Base-by-base conservation (phyloP, 2,888 invertebrate genomes). In the Drepanosiphum platanoidis region DNA sequence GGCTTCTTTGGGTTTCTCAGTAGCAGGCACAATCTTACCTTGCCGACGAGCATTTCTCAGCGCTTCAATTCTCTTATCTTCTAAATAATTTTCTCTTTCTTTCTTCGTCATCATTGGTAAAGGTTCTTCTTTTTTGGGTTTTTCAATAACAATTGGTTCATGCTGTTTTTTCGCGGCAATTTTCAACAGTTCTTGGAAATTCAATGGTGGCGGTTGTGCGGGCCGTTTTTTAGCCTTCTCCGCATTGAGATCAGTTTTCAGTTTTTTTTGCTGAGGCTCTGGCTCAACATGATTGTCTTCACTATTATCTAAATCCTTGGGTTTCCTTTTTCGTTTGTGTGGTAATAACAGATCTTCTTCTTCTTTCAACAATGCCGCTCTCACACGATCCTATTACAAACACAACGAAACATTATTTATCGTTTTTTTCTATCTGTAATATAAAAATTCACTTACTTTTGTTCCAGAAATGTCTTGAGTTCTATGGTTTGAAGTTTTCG, bases 151-250 rank as follows among this genome's bases (percentile, higher is more conserved):
- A 2, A 96, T 89, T 0, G 96, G 96, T 89, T 96, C 95, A 89
- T 93, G 92, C 87, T 96, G 96, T 89, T 96, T 96, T 88, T 95
- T 93, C 88, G 94, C 95, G 0, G 96, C 96, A 11, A 96, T 90
- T 90, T 95, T 95, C 4, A 97, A 89, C 34, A 97, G 89, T 86
- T 95, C 93, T 88, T 92, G 91, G 89, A 96, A 97, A 89, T 95
- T 94, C 89, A 96, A 92, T 0, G 94, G 93, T 0, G 96, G 95
- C 3, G 95, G 95, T 74, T 91, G 89, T 5, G 91, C 90, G 0
- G 91, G 91, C 87, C 91, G 89, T 86, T 92, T 92, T 89, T 94
- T 95, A 0, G 91, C 90, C 81, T 87, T 88, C 27, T 87, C 87
- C 52, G 30, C 27, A 66, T 77, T 39, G 30, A 72, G 90, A 11